Conservation (phyloP, 2,888 invertebrate species). For the Homarus gammarus region DNA sequence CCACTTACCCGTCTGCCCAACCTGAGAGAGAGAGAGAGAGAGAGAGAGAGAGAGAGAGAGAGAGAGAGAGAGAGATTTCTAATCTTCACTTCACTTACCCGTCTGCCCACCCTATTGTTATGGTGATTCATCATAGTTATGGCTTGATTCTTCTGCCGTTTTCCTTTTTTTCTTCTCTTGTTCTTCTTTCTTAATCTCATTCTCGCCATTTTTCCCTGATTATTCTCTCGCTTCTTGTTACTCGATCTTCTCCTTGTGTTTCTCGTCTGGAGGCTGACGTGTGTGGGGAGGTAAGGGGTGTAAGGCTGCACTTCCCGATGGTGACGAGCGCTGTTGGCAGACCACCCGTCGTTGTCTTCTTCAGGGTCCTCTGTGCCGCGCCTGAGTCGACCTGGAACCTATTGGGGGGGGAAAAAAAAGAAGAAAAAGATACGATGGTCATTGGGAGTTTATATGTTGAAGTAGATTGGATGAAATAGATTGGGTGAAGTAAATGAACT, state of each 20-base stretch:
- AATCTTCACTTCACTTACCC: slow-evolving; percentile 19
- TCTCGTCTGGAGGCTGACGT: slow-evolving; percentile 4
- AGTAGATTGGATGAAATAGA: too few species aligned
- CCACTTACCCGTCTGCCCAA: slow-evolving; percentile 67
- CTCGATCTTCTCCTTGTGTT: neutral
- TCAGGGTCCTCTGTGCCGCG: too few species aligned
- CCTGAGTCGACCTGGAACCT: too few species aligned
- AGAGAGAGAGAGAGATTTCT: neutral
- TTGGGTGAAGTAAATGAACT: too few species aligned
- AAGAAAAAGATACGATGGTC: too few species aligned
- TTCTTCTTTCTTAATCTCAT: slow-evolving; percentile 26
- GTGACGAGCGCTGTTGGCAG: slow-evolving; percentile 18
- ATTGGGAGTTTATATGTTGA: too few species aligned
- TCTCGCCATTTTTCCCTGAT: neutral
- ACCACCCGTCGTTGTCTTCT: too few species aligned
- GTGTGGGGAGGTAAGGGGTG: neutral
- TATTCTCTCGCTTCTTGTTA: neutral
- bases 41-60: neutral
- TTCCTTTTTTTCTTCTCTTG: slow-evolving; percentile 23
- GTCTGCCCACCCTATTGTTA: slow-evolving; percentile 69
- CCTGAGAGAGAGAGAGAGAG: neutral
- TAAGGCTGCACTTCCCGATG: slow-evolving; percentile 37
- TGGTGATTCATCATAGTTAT: slow-evolving; percentile 61
- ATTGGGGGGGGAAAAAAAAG: too few species aligned
- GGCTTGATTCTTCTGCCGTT: slow-evolving; percentile 31